phyloP scores from a whole-genome alignment of 2,888 invertebrate species.

The Pheosia tremula region DNA sequence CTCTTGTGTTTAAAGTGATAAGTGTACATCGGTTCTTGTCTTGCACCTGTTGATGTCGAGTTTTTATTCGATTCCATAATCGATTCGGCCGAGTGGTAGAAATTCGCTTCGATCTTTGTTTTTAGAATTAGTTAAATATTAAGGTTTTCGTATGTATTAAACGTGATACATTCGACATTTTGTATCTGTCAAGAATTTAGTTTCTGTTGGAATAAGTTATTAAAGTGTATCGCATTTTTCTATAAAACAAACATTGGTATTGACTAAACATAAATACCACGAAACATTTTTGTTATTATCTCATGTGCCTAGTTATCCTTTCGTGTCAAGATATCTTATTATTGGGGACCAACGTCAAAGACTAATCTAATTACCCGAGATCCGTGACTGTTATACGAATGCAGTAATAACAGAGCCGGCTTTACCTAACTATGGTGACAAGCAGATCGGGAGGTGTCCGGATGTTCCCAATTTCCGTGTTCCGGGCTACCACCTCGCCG shows the following conservation, averaged over 20 bases:
- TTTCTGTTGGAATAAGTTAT: too few species aligned
- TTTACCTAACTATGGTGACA: constrained; percentile 56
- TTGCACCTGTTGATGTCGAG: constrained; percentile 35
- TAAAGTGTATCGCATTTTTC: too few species aligned
- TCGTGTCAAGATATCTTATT: constrained; percentile 21
- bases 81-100: neutral
- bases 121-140: too few species aligned
- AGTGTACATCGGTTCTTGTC: constrained; percentile 21
- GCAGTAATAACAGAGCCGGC: constrained; percentile 43
- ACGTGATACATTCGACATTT: too few species aligned
- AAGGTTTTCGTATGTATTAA: too few species aligned
- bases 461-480: constrained; percentile 72
- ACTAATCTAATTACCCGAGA: constrained; percentile 44
- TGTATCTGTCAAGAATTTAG: too few species aligned
- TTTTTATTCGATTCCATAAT: neutral
- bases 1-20: constrained; percentile 19
- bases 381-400: constrained; percentile 51
- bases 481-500: constrained; percentile 47
- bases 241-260: too few species aligned
- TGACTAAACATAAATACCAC: too few species aligned
- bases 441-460: constrained; percentile 54
- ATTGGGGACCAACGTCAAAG: constrained; percentile 34
- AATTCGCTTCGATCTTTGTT: too few species aligned
- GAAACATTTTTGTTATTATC: too few species aligned
- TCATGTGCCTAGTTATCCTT: too few species aligned